Conservation (phyloP, 2,797 vertebrate genomes). For the Pseudochromis fuscus region DNA sequence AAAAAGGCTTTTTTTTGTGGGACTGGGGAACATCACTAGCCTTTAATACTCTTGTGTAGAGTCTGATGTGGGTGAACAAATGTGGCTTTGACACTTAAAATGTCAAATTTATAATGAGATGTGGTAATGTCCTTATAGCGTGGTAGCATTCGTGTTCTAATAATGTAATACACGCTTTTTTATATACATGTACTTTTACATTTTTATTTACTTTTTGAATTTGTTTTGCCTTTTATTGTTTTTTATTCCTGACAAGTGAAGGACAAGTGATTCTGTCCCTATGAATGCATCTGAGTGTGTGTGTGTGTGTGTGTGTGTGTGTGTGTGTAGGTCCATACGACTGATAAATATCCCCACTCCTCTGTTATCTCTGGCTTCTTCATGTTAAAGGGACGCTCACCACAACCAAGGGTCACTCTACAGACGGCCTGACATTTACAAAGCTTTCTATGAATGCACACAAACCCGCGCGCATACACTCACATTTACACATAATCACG, state of each 20-base stretch:
- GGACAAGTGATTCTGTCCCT: background rate
- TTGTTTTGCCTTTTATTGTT: too few relatives aligned
- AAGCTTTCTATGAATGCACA: constrained; percentile 48
- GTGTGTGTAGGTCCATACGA: constrained; percentile 11
- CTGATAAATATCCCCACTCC: constrained; percentile 34
- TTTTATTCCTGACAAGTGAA: background rate
- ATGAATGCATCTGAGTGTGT: background rate
- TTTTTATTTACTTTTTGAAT: too few relatives aligned
- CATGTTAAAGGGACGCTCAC: constrained; percentile 45
- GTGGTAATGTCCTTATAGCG: constrained; percentile 16
- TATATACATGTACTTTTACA: too few relatives aligned
- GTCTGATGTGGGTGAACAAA: constrained; percentile 50
- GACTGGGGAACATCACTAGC: constrained; percentile 46
- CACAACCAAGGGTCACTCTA: constrained; percentile 39
- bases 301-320: background rate
- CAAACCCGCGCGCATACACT: constrained; percentile 23
- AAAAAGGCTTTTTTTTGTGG: constrained; percentile 50
- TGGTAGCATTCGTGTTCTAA: constrained; percentile 1
- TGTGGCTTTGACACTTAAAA: constrained; percentile 60
- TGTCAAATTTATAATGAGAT: constrained; percentile 42
- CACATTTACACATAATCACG: constrained; percentile 38
- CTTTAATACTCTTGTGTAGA: constrained; percentile 64
- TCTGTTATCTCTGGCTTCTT: constrained; percentile 43
- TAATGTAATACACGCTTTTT: background rate
- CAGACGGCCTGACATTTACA: constrained; percentile 68